Evolutionary conservation across 2,113 vertebrate species (phyloP).

Genomic region (Noturus placidus): DNA sequence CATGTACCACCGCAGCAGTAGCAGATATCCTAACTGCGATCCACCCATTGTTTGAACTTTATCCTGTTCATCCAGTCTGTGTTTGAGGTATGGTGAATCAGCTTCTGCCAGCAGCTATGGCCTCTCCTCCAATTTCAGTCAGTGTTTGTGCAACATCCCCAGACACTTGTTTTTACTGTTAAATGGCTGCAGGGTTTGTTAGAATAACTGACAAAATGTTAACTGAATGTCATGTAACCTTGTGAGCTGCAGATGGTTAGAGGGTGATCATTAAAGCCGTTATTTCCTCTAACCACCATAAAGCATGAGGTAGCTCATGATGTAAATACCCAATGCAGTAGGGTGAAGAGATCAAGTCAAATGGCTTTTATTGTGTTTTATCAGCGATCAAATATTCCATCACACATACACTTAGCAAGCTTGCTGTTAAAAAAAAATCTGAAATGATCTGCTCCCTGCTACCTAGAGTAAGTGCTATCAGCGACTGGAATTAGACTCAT

Average conservation of each 20-base stretch:
- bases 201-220: neutral
- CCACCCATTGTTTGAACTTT: constrained; percentile 21
- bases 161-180: neutral
- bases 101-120: neutral
- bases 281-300: neutral
- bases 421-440: neutral
- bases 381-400: neutral
- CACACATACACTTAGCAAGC: neutral
- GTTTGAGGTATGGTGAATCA: neutral
- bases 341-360: neutral
- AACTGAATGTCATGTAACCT: neutral
- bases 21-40: neutral
- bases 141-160: constrained; percentile 14
- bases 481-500: neutral
- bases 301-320: neutral
- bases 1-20: neutral
- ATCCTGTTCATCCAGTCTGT: constrained; percentile 26
- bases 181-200: neutral
- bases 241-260: neutral
- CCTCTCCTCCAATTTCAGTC: constrained; percentile 23
- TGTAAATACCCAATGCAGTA: neutral
- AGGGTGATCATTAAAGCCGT: neutral
- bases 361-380: too few relatives aligned
- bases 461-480: neutral
- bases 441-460: neutral